Conservation (phyloP, 1,140 invertebrate species). For the Aphidius ervi region DNA sequence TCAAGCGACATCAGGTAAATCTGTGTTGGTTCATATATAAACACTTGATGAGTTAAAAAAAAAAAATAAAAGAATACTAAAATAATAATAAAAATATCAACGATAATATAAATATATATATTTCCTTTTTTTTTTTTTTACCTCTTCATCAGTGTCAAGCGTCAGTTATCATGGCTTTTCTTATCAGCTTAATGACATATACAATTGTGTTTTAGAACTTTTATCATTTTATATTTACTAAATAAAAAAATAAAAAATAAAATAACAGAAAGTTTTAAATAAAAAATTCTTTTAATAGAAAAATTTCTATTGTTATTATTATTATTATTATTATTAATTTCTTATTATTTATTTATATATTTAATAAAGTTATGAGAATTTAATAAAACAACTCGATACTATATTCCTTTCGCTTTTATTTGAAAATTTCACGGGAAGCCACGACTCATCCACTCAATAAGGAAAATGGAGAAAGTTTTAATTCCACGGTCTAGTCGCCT, state of each 20-base stretch:
- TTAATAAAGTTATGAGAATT: background rate
- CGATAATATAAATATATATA: too few species aligned
- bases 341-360: background rate
- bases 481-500: conserved; percentile 18
- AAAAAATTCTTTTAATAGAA: background rate
- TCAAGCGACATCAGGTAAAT: background rate
- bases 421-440: conserved; percentile 14
- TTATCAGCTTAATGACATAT: too few species aligned
- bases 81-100: too few species aligned
- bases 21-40: too few species aligned
- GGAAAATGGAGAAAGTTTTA: conserved; percentile 26
- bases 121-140: background rate
- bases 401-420: conserved; percentile 23
- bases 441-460: conserved; percentile 14
- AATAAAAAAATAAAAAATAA: too few species aligned
- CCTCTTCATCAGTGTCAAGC: background rate
- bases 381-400: background rate
- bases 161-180: too few species aligned
- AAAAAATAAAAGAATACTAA: too few species aligned
- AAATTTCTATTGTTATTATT: background rate
- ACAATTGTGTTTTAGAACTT: too few species aligned
- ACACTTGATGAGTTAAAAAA: too few species aligned
- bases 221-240: too few species aligned
- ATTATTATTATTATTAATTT: background rate
- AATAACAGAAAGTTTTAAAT: too few species aligned